These are phyloP conservation scores for Microplitis manilae DNA, from an alignment of 2,888 invertebrate genomes.

Conservation along the genomic window DNA sequence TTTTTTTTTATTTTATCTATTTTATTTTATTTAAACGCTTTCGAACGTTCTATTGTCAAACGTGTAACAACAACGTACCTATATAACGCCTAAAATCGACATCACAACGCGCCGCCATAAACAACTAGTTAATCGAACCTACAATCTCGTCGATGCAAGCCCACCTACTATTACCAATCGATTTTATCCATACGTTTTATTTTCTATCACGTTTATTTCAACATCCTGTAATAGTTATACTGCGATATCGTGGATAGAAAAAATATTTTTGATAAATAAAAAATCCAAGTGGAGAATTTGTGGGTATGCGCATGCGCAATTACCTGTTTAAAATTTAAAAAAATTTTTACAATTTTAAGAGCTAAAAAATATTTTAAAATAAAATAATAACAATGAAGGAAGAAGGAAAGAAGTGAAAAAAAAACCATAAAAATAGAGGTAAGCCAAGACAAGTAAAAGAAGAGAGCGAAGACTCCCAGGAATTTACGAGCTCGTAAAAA, in stretches of 20 bases:
- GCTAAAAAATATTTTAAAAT: conserved; percentile 47
- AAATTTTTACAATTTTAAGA: conserved; percentile 5
- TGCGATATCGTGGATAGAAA: conserved; percentile 14
- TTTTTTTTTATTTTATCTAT: conserved; percentile 8
- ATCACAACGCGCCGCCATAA: conserved; percentile 62
- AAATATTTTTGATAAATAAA: conserved; percentile 25
- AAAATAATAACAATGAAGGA: conserved; percentile 39
- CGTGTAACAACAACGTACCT: conserved; percentile 29
- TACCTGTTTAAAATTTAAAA: background rate
- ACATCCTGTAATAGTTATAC: background rate
- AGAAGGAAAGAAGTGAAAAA: conserved; percentile 30
- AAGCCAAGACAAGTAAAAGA: conserved; percentile 26
- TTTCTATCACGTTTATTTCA: conserved; percentile 13
- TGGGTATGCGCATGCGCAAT: background rate
- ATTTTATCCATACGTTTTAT: conserved; percentile 32
- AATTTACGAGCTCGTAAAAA: conserved; percentile 72
- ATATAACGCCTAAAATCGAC: conserved; percentile 16
- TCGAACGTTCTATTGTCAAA: conserved; percentile 29
- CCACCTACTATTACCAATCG: conserved; percentile 41
- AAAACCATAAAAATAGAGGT: conserved; percentile 32
- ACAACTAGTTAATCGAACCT: conserved; percentile 68
- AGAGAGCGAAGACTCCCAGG: conserved; percentile 58
- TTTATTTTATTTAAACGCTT: background rate
- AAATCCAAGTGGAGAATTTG: conserved; percentile 32
- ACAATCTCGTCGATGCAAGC: conserved; percentile 61